Evolutionary conservation across 2,888 invertebrate species (phyloP), one percentile per base, ranked within the genome.

Genomic region (Cephus sareptanus): DNA sequence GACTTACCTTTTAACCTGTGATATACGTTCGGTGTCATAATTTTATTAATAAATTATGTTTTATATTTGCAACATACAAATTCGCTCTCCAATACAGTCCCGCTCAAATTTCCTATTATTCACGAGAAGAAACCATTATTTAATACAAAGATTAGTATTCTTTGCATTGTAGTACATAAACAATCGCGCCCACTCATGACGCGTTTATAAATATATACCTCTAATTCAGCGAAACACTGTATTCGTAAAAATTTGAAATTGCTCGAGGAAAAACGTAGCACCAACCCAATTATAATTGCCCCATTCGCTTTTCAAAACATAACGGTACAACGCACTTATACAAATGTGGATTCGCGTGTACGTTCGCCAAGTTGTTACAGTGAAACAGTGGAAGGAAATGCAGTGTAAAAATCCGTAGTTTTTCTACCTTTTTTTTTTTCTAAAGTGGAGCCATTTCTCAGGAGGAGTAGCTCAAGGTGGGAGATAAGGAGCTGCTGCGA

Each of bases 401-500:
- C 34, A 35, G 35, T 11, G 74, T 74, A 74, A 74, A 74, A 74
- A 34, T 74, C 80, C 73, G 79, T 15, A 35, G 11, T 35, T 75
- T 75, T 35, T 70, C 12, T 34, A n/a, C 31, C 13, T 82, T 68
- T 30, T 34, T 80, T 37, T 69, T 77, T 23, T 76, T 35, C 4
- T 71, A 56, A 69, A 76, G 35, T 80, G 75, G 74, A 69, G 56
- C 71, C 73, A 81, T 82, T 82, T 81, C 77, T 82, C 79, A 78
- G 73, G 35, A 74, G 73, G 75, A 73, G 76, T 79, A 70, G 70
- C 73, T 79, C 75, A 37, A 82, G 78, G 56, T 77, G 70, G 12
- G 77, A 79, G 81, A 83, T 82, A 83, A 81, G 81, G 40, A 69
- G 78, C 73, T 79, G 56, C 76, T 34, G 69, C 69, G 75, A 79